Base-by-base conservation (phyloP, 2,888 invertebrate species). In the Anthrax anthrax region DNA sequence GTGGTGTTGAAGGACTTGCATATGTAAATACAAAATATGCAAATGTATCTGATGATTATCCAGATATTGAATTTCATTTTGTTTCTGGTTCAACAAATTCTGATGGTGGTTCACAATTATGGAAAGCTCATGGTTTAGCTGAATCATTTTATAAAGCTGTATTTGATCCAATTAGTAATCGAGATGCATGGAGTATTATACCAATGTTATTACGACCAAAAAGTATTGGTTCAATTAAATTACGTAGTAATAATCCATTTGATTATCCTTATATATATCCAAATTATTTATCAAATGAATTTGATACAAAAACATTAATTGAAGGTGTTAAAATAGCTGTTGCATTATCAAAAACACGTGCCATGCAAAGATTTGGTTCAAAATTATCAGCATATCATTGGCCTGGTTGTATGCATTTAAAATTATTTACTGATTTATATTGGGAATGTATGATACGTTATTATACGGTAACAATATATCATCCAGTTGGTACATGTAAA, bases 191-290 rank as follows among this genome's bases (percentile, higher is more conserved):
- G 84, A 85, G 85, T 59, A 80, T 87, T 0, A 79, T 89, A 36
- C 88, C 89, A 0, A 84, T 88, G 78, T 60, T 88, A 38, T 64
- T 96, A 50, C 74, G 95, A 18, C 91, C 96, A 0, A 79, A 76
- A 54, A 91, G 92, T 58, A 76, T 74, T 56, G 97, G 97, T 0
- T 72, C 74, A 23, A 80, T 97, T 19, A 84, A 80, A 55, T 65
- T 97, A 18, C 75, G 85, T 10, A 86, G 86, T 53, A 77, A 77
- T 14, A 84, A 90, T 64, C 94, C 95, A 0, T 81, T 82, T 55
- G 85, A 89, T 48, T 84, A 87, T 57, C 96, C 96, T 0, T 73
- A 84, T 49, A 90, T 96, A 46, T 84, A 90, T 57, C 90, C 95
- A 0, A 95, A 95, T 62, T 96, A 96, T 61, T 78, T 96, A 58